Evolutionary conservation across 2,888 invertebrate species (phyloP).

Genomic region (Zele albiditarsus): DNA sequence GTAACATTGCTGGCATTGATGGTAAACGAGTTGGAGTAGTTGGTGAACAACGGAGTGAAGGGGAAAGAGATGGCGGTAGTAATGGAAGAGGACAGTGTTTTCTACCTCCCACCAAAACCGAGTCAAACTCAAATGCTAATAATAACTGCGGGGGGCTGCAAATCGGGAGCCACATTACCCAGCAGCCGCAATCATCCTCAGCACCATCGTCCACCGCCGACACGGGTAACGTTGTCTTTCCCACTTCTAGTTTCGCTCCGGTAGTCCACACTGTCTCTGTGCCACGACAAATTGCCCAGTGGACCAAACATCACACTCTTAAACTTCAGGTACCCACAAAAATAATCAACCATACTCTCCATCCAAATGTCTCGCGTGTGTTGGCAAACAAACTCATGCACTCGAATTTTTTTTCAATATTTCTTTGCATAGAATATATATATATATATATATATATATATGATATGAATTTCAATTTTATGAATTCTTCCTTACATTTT

Average conservation of each 20-base stretch:
- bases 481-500: background rate
- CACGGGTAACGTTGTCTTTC: constrained; percentile 42
- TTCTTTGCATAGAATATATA: background rate
- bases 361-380: background rate
- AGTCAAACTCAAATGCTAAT: constrained; percentile 66
- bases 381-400: background rate
- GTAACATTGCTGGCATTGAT: constrained; percentile 40
- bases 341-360: constrained; percentile 1
- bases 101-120: constrained; percentile 48
- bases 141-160: constrained; percentile 67
- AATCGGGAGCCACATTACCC: constrained; percentile 55
- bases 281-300: constrained; percentile 63
- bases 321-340: constrained; percentile 65
- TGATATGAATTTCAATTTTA: background rate
- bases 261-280: constrained; percentile 52
- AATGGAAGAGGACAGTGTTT: constrained; percentile 47
- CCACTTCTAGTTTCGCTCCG: constrained; percentile 49
- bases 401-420: background rate
- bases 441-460: too few species aligned
- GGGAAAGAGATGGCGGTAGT: constrained; percentile 44
- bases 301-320: constrained; percentile 70
- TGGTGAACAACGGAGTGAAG: constrained; percentile 41
- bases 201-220: constrained; percentile 35
- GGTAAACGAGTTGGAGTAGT: constrained; percentile 42
- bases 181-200: constrained; percentile 47